Conservation (phyloP, 1,140 invertebrate species). For the Diorhabda sublineata region DNA sequence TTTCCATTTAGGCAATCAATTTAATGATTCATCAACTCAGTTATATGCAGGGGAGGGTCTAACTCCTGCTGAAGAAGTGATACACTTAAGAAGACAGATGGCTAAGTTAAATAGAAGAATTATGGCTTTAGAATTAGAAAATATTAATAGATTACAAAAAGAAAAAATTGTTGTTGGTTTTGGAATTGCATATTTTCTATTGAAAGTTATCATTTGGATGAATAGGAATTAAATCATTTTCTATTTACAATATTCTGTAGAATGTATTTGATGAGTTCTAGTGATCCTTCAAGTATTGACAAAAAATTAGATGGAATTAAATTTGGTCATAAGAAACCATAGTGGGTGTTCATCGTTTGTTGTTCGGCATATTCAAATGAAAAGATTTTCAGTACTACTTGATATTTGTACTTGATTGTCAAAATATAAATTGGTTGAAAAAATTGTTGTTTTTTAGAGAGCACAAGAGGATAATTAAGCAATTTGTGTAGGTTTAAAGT, state of each 20-base stretch:
- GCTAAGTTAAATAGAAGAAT: conserved; percentile 80
- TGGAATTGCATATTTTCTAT: conserved; percentile 75
- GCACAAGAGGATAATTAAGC: too few relatives aligned
- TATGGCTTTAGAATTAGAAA: conserved; percentile 77
- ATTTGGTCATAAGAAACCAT: too few relatives aligned
- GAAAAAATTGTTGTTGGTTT: conserved; percentile 78
- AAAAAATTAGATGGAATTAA: too few relatives aligned
- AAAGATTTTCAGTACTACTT: too few relatives aligned
- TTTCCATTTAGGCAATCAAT: conserved; percentile 21
- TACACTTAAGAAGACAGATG: conserved; percentile 76
- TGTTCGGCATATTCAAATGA: too few relatives aligned
- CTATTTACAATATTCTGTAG: not conserved
- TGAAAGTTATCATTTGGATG: conserved; percentile 82
- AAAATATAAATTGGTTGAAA: too few relatives aligned
- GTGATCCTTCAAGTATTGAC: too few relatives aligned
- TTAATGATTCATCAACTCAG: conserved; percentile 52
- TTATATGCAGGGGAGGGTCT: conserved; percentile 52
- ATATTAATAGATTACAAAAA: conserved; percentile 71
- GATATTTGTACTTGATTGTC: too few relatives aligned
- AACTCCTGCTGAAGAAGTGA: conserved; percentile 70
- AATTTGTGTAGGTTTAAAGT: too few relatives aligned
- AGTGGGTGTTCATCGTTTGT: too few relatives aligned
- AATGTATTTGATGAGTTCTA: too few relatives aligned
- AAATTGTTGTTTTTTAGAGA: too few relatives aligned
- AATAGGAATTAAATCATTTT: conserved; percentile 51